A percentile compares a stretch with the other conserved stretches of the same genome.
phyloP scores from a whole-genome alignment of 1,140 invertebrate genomes.

The Listronotus oregonensis region DNA sequence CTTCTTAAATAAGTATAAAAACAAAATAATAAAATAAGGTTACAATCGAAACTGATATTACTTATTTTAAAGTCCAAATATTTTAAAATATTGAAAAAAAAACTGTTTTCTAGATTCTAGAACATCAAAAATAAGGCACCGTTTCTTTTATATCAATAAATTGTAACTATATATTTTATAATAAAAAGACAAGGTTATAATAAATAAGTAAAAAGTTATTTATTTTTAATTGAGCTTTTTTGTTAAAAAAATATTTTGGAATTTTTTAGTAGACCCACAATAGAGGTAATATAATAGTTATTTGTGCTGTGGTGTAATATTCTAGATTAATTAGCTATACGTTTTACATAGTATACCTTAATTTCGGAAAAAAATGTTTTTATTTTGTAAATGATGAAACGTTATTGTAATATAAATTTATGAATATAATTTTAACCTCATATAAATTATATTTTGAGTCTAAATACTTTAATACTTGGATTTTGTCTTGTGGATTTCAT shows the following conservation, averaged over 20 bases:
- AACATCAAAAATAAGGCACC: too few species aligned
- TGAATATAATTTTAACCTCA: conserved; percentile 46
- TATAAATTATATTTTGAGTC: conserved; percentile 50
- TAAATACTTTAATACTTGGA: conserved; percentile 48
- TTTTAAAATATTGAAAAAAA: too few species aligned
- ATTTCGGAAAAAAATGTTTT: conserved; percentile 41
- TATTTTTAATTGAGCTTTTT: too few species aligned
- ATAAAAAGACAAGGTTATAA: too few species aligned
- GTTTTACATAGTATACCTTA: conserved; percentile 40
- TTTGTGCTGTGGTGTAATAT: conserved; percentile 58
- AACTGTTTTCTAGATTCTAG: too few species aligned
- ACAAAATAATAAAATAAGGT: too few species aligned
- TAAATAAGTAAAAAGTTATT: too few species aligned
- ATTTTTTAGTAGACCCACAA: conserved; percentile 36
- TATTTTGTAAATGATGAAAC: conserved; percentile 48
- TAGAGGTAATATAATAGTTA: conserved; percentile 48
- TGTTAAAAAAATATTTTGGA: conserved; percentile 7
- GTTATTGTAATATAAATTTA: conserved; percentile 49
- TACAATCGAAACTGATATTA: too few species aligned
- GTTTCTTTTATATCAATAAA: too few species aligned
- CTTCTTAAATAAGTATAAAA: too few species aligned
- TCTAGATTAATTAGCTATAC: conserved; percentile 51
- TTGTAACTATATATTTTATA: too few species aligned
- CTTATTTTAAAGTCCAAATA: too few species aligned
- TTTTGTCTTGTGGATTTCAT: conserved; percentile 56